Evolutionary conservation across 1,140 invertebrate species (phyloP).

Genomic region (Trichonephila clavipes): DNA sequence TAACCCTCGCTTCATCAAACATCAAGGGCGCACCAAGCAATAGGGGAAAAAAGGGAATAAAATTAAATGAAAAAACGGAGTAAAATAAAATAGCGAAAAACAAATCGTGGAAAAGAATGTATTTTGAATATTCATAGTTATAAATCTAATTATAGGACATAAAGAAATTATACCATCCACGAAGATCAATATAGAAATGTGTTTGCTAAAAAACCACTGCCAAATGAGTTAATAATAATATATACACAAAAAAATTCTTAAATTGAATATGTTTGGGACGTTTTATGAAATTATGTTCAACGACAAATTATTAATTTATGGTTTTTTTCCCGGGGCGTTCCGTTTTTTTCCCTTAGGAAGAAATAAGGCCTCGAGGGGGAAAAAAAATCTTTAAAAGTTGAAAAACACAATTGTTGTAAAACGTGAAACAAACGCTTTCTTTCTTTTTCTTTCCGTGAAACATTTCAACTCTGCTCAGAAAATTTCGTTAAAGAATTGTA

Average conservation of each 20-base stretch:
- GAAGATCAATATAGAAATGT: conserved; percentile 72
- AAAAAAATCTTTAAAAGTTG: conserved; percentile 45
- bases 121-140: conserved; percentile 77
- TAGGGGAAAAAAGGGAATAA: conserved; percentile 24
- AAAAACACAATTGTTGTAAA: conserved; percentile 43
- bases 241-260: conserved; percentile 75
- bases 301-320: conserved; percentile 76
- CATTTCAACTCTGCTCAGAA: neutral
- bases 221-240: conserved; percentile 77
- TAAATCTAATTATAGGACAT: conserved; percentile 77
- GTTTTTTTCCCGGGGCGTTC: conserved; percentile 21
- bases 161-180: conserved; percentile 76
- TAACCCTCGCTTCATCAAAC: conserved; percentile 71
- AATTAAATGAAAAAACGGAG: conserved; percentile 71
- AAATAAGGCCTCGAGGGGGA: conserved; percentile 37
- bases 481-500: conserved; percentile 43
- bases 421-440: conserved; percentile 4
- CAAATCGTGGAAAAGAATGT: conserved; percentile 74
- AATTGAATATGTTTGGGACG: conserved; percentile 77
- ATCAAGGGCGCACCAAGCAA: conserved; percentile 56
- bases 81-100: conserved; percentile 76
- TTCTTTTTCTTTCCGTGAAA: neutral
- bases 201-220: conserved; percentile 65
- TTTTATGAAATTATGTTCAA: conserved; percentile 77
- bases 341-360: conserved; percentile 24